Evolutionary conservation across 2,888 invertebrate genomes (phyloP).

Genomic region (Eumerus sabulonum): DNA sequence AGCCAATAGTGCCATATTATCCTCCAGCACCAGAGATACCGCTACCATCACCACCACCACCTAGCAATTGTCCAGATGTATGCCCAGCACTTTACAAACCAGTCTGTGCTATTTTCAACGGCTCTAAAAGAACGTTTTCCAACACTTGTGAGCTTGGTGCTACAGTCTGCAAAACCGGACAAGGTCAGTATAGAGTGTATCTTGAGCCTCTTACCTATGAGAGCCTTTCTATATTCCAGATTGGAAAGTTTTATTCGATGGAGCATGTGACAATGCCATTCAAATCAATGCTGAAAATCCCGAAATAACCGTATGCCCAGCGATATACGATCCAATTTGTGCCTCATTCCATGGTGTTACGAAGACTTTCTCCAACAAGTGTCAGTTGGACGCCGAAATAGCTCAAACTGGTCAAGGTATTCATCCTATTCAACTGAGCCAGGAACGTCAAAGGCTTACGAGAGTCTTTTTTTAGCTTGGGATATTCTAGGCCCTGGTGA

Average conservation of each 20-base stretch:
- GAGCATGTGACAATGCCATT: conserved; percentile 8
- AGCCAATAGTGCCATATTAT: too few species aligned
- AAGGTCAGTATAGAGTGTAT: conserved; percentile 28
- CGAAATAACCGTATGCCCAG: conserved; percentile 19
- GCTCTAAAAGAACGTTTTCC: conserved; percentile 21
- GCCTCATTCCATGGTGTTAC: conserved; percentile 21
- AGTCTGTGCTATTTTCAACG: conserved; percentile 18
- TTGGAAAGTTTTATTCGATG: conserved; percentile 21
- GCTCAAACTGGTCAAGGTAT: conserved; percentile 13
- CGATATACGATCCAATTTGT: conserved; percentile 35
- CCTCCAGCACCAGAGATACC: background rate
- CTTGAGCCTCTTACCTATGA: background rate
- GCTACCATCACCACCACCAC: background rate
- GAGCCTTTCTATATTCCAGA: conserved; percentile 10
- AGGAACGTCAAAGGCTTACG: background rate
- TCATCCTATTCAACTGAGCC: too few species aligned
- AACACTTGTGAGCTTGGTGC: conserved; percentile 25
- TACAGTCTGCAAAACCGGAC: conserved; percentile 24
- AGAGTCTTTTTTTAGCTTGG: conserved; percentile 23
- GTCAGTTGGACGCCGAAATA: conserved; percentile 30
- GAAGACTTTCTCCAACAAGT: conserved; percentile 45
- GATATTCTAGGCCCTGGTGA: conserved; percentile 18
- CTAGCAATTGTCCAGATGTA: conserved; percentile 18
- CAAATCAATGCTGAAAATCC: conserved; percentile 28
- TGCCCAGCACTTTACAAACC: conserved; percentile 37